Conservation (phyloP, 1,140 invertebrate genomes). For the Drosophila grimshawi region DNA sequence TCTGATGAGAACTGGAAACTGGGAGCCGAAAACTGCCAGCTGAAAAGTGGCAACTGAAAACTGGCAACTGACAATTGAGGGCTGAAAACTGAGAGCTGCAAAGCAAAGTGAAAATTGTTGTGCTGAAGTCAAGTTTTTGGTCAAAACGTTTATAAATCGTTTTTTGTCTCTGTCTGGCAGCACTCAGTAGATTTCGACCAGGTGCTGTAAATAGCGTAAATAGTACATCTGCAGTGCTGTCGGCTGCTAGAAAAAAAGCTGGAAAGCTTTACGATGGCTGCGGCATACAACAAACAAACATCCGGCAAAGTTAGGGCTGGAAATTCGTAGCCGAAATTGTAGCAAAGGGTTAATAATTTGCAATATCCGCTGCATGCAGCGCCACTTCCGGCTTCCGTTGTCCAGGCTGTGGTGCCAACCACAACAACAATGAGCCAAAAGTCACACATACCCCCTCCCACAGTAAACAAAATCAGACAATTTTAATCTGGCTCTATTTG, state of each 20-base stretch:
- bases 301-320: conserved; percentile 25
- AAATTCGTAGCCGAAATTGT: conserved; percentile 26
- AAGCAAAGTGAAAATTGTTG: conserved; percentile 47
- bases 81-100: conserved; percentile 24
- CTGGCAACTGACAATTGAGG: no score
- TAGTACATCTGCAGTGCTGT: conserved; percentile 10
- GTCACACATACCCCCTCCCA: conserved; percentile 16
- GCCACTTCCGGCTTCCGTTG: conserved; percentile 63
- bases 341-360: conserved; percentile 77
- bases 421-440: conserved; percentile 46
- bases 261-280: conserved; percentile 37
- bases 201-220: conserved; percentile 26
- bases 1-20: conserved; percentile 7
- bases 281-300: background rate
- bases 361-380: conserved; percentile 74
- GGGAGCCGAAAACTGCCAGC: background rate
- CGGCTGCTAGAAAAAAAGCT: conserved; percentile 19
- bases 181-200: conserved; percentile 1
- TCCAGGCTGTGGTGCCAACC: conserved; percentile 37
- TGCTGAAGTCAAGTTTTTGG: conserved; percentile 63
- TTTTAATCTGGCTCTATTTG: conserved; percentile 24
- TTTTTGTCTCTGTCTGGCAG: conserved; percentile 65
- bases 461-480: conserved; percentile 36
- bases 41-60: no score
- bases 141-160: conserved; percentile 80